phyloP scores from a whole-genome alignment of 2,888 invertebrate genomes.

The Rhopalosiphum nymphaeae region DNA sequence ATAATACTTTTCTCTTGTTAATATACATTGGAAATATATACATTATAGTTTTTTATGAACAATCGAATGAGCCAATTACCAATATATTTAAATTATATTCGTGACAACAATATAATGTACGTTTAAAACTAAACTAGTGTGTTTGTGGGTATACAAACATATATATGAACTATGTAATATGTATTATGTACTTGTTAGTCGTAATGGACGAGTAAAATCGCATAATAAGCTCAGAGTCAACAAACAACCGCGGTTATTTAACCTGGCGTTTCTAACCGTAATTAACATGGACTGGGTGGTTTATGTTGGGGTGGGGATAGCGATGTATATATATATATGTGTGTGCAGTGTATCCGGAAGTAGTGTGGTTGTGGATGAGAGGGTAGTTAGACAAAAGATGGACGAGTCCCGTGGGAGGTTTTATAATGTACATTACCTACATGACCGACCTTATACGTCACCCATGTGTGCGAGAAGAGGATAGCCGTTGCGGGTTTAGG shows the following conservation, averaged over 20 bases:
- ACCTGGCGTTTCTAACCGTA: slow-evolving; percentile 65
- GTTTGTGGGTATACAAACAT: not conserved
- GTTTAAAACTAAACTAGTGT: not conserved
- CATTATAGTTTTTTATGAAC: not conserved
- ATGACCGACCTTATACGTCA: slow-evolving; percentile 43
- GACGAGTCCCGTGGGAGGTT: slow-evolving; percentile 63
- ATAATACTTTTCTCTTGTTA: not conserved
- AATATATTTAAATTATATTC: not conserved
- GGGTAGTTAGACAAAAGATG: slow-evolving; percentile 61
- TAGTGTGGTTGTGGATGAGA: slow-evolving; percentile 1
- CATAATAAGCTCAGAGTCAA: slow-evolving; percentile 61
- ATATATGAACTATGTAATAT: not conserved
- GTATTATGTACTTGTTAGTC: slow-evolving; percentile 61
- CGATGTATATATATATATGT: slow-evolving; percentile 29
- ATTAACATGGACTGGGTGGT: slow-evolving; percentile 52
- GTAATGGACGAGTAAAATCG: slow-evolving; percentile 62
- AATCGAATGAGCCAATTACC: not conserved
- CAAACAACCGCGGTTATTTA: slow-evolving; percentile 63
- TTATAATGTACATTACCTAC: slow-evolving; percentile 58
- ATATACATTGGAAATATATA: not conserved
- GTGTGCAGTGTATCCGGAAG: slow-evolving; percentile 44
- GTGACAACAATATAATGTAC: not conserved
- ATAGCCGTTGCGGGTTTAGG: slow-evolving; percentile 18
- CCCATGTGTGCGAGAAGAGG: slow-evolving; percentile 34
- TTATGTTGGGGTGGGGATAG: not conserved